A percentile compares a stretch with the other conserved stretches of the same genome.
These are phyloP conservation scores for Lepidochrysops patricia DNA, from an alignment of 2,888 invertebrate species.

Conservation along the genomic window DNA sequence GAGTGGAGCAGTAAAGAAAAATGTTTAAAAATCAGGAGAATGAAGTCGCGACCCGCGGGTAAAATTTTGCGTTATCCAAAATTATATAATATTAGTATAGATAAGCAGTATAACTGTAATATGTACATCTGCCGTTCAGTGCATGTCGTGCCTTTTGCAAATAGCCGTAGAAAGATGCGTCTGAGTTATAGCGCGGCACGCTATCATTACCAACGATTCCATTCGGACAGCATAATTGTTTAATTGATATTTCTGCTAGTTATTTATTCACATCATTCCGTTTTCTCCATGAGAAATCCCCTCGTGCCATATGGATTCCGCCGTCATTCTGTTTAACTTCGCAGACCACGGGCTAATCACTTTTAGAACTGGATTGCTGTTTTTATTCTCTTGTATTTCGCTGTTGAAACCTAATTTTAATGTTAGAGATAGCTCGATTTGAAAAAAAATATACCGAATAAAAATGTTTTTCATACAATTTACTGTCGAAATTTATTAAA, in stretches of 20 bases:
- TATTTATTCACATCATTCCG: conserved; percentile 73
- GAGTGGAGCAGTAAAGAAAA: too few relatives aligned
- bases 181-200: conserved; percentile 71
- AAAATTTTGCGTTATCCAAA: too few relatives aligned
- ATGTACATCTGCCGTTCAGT: conserved; percentile 16
- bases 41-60: too few relatives aligned
- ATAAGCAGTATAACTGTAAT: not conserved
- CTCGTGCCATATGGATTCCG: conserved; percentile 49
- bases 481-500: conserved; percentile 22
- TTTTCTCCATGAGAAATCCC: conserved; percentile 59
- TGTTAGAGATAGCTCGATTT: not conserved
- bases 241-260: conserved; percentile 76
- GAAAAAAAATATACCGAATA: not conserved
- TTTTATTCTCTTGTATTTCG: not conserved
- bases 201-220: conserved; percentile 76
- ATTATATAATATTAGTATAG: too few relatives aligned
- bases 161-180: conserved; percentile 72
- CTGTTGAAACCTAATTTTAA: not conserved
- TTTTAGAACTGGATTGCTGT: not conserved
- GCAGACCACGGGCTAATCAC: not conserved
- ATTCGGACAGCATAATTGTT: conserved; percentile 76
- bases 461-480: conserved; percentile 15
- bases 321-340: not conserved
- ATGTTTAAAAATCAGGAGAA: too few relatives aligned
- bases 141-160: conserved; percentile 69